Base-by-base conservation (phyloP, 2,797 vertebrate species). In the Percopsis omiscomaycus region DNA sequence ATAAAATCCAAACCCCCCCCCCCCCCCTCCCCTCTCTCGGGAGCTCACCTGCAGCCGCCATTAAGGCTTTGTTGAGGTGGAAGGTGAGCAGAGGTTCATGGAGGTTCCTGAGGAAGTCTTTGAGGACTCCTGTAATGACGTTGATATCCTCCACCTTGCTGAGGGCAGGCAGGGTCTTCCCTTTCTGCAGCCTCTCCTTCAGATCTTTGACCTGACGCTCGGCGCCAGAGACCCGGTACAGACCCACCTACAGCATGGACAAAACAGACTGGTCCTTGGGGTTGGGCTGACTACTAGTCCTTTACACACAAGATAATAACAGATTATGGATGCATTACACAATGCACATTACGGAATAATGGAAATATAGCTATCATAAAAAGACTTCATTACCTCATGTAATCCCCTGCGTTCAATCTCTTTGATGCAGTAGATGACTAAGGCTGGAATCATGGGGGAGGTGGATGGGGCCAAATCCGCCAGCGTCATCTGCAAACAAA, bases 341-440 rank as follows among this genome's bases (percentile, higher is more conserved):
- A 11, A 54, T 5, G 13, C 53, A 3, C 48, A 58, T 62, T 62
- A 48, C 4, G 65, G 45, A 13, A 44, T 55, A 48, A 65, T 27
- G 59, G 42, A 51, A 59, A 53, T 14, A 37, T 46, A 29, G 64
- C 9, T 64, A 13, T 8, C 65, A 68, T 63, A 73, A 44, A 62
- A n/a, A 37, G 8, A 58, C 11, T 15, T 57, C 4, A 62, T 91
- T 88, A 98, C 96, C 94, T 97, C 96, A 6, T 81, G 89, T 58
- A 98, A 89, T 2, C 96, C 96, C 84, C 96, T 89, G 62, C 92
- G 94, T 75, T 98, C 95, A 11, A 98, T 96, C 88, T 98, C 96
- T 81, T 94, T 96, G 71, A 97, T 93, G 45, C 96, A 97, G 81
- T 93, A 94, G 81, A 96, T 92, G 49, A 98, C 71, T 87, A 98